These are phyloP conservation scores for Nasonia giraulti DNA, from an alignment of 1,140 invertebrate genomes.

Conservation along the genomic window DNA sequence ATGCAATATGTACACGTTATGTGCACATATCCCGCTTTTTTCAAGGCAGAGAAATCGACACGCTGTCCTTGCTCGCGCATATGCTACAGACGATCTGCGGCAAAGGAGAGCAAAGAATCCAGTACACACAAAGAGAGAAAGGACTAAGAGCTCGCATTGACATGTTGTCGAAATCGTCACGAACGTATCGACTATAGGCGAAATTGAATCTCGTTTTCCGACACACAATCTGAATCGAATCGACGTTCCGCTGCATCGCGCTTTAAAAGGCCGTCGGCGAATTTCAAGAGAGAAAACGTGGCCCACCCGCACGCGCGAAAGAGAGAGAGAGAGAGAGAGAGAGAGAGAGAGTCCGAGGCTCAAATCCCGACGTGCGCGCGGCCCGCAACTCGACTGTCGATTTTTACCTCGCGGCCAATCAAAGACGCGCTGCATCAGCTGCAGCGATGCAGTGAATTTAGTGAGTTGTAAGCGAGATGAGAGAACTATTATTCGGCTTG, in stretches of 20 bases:
- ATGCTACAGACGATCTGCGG: neutral
- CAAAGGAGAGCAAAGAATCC: neutral
- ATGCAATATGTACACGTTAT: too few relatives aligned
- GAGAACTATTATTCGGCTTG: too few relatives aligned
- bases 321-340: too few relatives aligned
- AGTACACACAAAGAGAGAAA: neutral
- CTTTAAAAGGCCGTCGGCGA: too few relatives aligned
- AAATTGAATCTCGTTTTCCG: slow-evolving; percentile 55
- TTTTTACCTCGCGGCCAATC: neutral
- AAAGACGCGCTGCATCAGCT: neutral
- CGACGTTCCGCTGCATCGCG: slow-evolving; percentile 40
- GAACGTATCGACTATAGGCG: slow-evolving; percentile 52
- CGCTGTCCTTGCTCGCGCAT: neutral
- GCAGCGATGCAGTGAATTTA: neutral
- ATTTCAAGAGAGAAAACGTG: too few relatives aligned
- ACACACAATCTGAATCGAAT: slow-evolving; percentile 57
- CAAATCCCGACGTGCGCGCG: too few relatives aligned
- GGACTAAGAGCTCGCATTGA: neutral
- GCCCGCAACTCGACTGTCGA: neutral
- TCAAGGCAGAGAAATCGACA: neutral
- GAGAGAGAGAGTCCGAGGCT: too few relatives aligned
- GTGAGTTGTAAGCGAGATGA: neutral
- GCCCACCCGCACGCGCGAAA: too few relatives aligned
- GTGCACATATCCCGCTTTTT: too few relatives aligned
- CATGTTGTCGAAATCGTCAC: neutral